Evolutionary conservation across 1,140 invertebrate species (phyloP), one percentile per base, ranked within the genome.

Genomic region (Drosophila lini): DNA sequence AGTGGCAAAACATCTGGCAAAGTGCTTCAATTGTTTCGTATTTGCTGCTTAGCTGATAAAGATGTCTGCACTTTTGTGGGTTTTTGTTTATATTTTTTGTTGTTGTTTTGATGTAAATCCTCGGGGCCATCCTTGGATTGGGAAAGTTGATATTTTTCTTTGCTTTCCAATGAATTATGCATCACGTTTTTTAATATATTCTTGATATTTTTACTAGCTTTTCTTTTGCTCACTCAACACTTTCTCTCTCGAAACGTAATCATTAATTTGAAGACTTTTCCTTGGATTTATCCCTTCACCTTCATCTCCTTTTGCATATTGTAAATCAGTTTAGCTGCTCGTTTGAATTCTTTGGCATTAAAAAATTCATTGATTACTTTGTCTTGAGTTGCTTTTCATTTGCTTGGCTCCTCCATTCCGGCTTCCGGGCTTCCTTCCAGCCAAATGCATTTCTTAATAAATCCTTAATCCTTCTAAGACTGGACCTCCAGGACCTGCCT

Each of bases 351-450:
- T 28, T 22, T 40, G 5, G 36, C 16, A 48, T 36, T 62, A 50
- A 59, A 77, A 77, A 77, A 59, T 34, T 62, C 63, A 48, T 80
- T 82, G 83, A 82, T 79, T 86, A 74, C 67, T 67, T 88, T 80
- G 65, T 63, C 74, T 65, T 61, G 73, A 71, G 67, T 62, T 75
- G 61, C 69, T 64, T 71, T 82, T 61, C 71, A 79, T 78, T 78
- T 81, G 59, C 81, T 48, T 56, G 40, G 53, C 52, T 45, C 48
- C 38, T 31, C 19, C 48, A 56, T 59, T 59, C 47, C 45, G 41
- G 38, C 7, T 63, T 44, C 25, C 28, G 42, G 48, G 40, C 32
- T 57, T 36, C 42, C 34, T 48, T 40, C 41, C 42, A 50, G 59
- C 25, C 44, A 71, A 79, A 65, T 86, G 70, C 78, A 86, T 76